Evolutionary conservation across 2,797 vertebrate genomes (phyloP).

Genomic region (Danio tinwini): DNA sequence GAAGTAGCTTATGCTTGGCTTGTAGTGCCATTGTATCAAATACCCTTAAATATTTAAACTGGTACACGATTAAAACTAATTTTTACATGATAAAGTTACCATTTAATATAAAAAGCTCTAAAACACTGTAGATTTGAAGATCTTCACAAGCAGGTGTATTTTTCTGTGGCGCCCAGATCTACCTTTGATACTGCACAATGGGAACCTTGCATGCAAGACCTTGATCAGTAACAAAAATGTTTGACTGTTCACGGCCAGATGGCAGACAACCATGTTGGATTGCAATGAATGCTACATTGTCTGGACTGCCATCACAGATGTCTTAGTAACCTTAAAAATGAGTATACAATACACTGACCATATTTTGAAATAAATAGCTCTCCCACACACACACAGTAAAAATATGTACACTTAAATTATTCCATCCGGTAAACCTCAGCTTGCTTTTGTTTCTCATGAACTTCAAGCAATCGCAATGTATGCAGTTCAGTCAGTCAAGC

Average conservation of each 20-base stretch:
- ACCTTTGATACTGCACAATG: slow-evolving; percentile 3
- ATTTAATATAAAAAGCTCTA: background rate
- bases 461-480: slow-evolving; percentile 10
- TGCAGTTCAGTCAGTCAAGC: slow-evolving; percentile 10
- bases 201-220: background rate
- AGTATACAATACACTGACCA: background rate
- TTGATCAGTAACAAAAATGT: slow-evolving; percentile 19
- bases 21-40: background rate
- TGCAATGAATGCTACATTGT: slow-evolving; percentile 37
- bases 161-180: background rate
- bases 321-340: slow-evolving; percentile 15
- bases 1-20: background rate
- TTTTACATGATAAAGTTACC: background rate
- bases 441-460: background rate
- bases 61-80: background rate
- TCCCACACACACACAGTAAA: background rate
- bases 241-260: background rate
- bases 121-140: background rate
- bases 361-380: too few species aligned
- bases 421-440: background rate
- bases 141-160: background rate
- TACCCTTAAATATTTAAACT: background rate
- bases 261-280: slow-evolving; percentile 6
- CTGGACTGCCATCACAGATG: slow-evolving; percentile 22
- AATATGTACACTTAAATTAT: background rate